Conservation (phyloP, 2,113 vertebrate species). For the Cinclus mexicanus region DNA sequence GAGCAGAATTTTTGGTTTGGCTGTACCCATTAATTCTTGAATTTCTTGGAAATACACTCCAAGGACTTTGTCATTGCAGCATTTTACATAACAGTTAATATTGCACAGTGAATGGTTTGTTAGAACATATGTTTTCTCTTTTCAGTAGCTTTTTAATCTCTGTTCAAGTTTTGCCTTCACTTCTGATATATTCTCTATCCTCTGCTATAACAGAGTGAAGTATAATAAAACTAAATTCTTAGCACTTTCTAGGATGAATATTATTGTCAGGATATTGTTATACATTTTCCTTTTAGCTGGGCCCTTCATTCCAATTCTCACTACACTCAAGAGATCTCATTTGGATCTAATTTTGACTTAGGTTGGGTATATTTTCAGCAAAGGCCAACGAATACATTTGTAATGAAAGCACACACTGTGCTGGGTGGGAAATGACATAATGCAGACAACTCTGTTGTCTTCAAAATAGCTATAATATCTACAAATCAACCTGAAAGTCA, state of each 20-base stretch:
- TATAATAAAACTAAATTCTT: conserved; percentile 22
- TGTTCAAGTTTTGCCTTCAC: background rate
- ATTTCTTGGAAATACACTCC: background rate
- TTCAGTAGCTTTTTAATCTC: background rate
- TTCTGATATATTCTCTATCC: background rate
- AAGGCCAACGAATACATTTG: background rate
- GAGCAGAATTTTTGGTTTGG: background rate
- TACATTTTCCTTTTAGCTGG: background rate
- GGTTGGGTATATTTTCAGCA: background rate
- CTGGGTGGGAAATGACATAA: conserved; percentile 35
- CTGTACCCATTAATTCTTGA: background rate
- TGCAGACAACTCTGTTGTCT: conserved; percentile 35
- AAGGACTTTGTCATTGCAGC: background rate
- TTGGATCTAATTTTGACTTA: conserved; percentile 40
- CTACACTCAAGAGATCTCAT: conserved; percentile 24
- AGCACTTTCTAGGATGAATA: background rate
- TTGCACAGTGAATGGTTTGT: background rate
- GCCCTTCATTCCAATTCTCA: conserved; percentile 2
- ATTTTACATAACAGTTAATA: conserved; percentile 7
- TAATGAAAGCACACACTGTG: background rate
- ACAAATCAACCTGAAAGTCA: background rate
- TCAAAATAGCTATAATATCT: background rate
- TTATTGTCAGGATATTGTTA: conserved; percentile 35
- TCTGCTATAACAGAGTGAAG: background rate
- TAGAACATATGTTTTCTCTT: background rate